Evolutionary conservation across 2,888 invertebrate genomes (phyloP), one percentile per base, ranked within the genome.

Genomic region (Hydrotaea diabolus): DNA sequence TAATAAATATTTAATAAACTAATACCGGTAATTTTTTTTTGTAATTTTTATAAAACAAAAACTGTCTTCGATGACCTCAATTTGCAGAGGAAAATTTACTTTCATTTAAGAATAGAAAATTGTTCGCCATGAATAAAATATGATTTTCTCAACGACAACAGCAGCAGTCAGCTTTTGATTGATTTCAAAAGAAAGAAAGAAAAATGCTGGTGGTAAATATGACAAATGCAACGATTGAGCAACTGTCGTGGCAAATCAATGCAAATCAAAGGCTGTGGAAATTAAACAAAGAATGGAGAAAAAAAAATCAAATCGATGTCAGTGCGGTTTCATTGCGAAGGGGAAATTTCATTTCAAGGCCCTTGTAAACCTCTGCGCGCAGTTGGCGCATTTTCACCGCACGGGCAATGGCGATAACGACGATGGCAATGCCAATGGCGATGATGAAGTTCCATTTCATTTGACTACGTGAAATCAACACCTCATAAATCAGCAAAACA

Each of bases 381-480:
- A 64, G 17, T 64, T 64, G 15, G 46, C 23, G 46, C 46, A 43
- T 23, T 46, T 69, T 46, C 69, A 69, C 69, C 69, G 21, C 23
- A 43, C 15, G 31, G 31, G n/a, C 15, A 15, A 15, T 31, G n/a
- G 8, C 21, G 15, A 36, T 39, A 19, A 31, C 31, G 64, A 13
- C 0, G 66, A 43, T 31, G 66, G 21, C n/a, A n/a, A n/a, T 43
- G 43, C 3, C 8, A 21, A 21, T 21, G 46, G 23, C 21, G 8
- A 46, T 69, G 19, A 69, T 69, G 69, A 69, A 43, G 46, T 82
- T 74, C 74, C 74, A 77, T 79, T 78, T 76, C 64, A 49, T 83
- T 82, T 76, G 81, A 59, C 73, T 81, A 79, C 81, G 76, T 85
- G 85, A 85, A 82, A 85, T 82, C 82, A 85, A 85, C 85, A 85